Percentiles rank a stretch among this genome's conserved stretches.
phyloP scores from a whole-genome alignment of 2,888 invertebrate genomes.

The Nomada flava region DNA sequence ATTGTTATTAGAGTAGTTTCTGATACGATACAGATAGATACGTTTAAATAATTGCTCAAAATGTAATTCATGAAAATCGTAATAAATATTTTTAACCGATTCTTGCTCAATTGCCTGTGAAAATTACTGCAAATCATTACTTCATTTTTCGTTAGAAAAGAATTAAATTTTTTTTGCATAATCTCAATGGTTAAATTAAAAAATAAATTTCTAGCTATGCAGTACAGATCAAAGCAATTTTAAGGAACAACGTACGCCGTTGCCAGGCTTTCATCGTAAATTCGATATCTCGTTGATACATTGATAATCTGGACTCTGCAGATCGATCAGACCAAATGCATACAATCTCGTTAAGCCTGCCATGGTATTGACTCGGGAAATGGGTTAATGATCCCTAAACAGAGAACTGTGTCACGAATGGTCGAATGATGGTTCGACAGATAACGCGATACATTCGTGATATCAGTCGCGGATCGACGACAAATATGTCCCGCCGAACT shows the following conservation, averaged over 20 bases:
- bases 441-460: slow-evolving; percentile 49
- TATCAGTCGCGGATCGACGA: slow-evolving; percentile 44
- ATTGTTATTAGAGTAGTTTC: no score
- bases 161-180: no score
- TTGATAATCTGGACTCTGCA: slow-evolving; percentile 22
- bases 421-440: slow-evolving; percentile 42
- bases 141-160: no score
- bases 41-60: no score
- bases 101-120: no score
- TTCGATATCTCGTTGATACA: slow-evolving; percentile 29
- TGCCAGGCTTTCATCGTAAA: not conserved
- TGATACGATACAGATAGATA: no score
- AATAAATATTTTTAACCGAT: no score
- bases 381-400: slow-evolving; percentile 55
- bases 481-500: slow-evolving; percentile 40
- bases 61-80: no score
- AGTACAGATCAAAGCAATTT: not conserved
- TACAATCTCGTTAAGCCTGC: slow-evolving; percentile 33
- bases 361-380: slow-evolving; percentile 16
- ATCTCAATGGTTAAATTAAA: no score
- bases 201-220: no score
- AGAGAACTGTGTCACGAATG: slow-evolving; percentile 43
- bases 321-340: slow-evolving; percentile 21
- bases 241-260: not conserved
- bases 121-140: no score